Evolutionary conservation across 2,888 invertebrate species (phyloP).

Genomic region (Tanypteryx hageni): DNA sequence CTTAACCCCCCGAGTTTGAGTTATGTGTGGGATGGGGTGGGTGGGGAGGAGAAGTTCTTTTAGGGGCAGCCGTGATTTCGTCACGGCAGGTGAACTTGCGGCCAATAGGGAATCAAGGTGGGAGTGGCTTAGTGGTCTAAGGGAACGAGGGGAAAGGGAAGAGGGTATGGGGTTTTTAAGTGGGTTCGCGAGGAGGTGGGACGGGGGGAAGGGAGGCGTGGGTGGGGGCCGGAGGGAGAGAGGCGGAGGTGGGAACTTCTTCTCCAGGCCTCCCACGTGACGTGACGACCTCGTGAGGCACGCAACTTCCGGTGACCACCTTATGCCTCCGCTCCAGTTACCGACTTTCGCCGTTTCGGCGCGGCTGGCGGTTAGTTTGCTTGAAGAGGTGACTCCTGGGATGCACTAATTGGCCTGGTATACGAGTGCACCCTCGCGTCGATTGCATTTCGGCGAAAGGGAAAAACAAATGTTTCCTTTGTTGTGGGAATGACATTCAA

Average conservation of each 20-base stretch:
- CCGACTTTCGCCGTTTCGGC: slow-evolving; percentile 53
- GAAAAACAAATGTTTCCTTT: too few relatives aligned
- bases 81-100: slow-evolving; percentile 57
- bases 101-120: slow-evolving; percentile 56
- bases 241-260: neutral
- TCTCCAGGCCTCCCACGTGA: neutral
- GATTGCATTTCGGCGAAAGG: too few relatives aligned
- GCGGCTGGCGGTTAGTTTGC: neutral
- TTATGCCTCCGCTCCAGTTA: slow-evolving; percentile 58
- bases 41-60: neutral
- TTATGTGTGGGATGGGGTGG: slow-evolving; percentile 29
- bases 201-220: neutral
- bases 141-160: neutral
- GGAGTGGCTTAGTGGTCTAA: slow-evolving; percentile 13
- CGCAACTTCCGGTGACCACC: slow-evolving; percentile 53
- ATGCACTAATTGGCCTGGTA: neutral
- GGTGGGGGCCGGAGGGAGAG: neutral
- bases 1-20: slow-evolving; percentile 21
- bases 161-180: neutral
- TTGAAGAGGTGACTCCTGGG: neutral
- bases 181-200: neutral
- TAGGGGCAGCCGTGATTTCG: slow-evolving; percentile 55
- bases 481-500: too few relatives aligned
- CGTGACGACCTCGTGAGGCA: slow-evolving; percentile 42
- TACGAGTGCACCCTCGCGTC: neutral